Evolutionary conservation across 1,140 invertebrate species (phyloP).

Genomic region (Helicoverpa armigera): DNA sequence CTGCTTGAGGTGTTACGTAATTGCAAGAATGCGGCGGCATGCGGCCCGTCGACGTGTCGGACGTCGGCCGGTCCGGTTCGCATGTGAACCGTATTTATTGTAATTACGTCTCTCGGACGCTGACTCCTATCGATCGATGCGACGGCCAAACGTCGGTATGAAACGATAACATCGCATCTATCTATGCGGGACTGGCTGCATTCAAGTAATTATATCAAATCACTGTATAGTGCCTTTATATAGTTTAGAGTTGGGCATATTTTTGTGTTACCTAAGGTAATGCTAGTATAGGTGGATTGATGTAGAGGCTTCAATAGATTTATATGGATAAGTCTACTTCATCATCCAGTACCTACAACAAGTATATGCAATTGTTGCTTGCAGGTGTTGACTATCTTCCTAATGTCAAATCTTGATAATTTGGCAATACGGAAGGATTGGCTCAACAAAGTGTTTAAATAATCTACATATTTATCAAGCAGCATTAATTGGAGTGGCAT

Average conservation of each 20-base stretch:
- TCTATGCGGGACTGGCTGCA: slow-evolving; percentile 49
- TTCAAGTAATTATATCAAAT: slow-evolving; percentile 39
- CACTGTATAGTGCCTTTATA: background rate
- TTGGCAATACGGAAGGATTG: background rate
- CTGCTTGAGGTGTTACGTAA: slow-evolving; percentile 63
- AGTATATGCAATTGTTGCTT: too few relatives aligned
- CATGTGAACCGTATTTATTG: slow-evolving; percentile 77
- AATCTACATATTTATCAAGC: slow-evolving; percentile 58
- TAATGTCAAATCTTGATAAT: background rate
- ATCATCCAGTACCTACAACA: too few relatives aligned
- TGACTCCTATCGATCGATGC: slow-evolving; percentile 58
- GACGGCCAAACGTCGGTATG: slow-evolving; percentile 56
- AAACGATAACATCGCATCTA: slow-evolving; percentile 57
- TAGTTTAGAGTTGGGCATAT: too few relatives aligned
- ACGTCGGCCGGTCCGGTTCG: slow-evolving; percentile 64
- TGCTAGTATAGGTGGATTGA: too few relatives aligned
- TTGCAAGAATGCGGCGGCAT: slow-evolving; percentile 65
- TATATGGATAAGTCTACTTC: too few relatives aligned
- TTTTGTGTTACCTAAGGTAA: too few relatives aligned
- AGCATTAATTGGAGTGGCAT: slow-evolving; percentile 71
- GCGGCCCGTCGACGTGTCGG: slow-evolving; percentile 57
- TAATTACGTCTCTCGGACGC: slow-evolving; percentile 72
- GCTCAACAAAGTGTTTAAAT: slow-evolving; percentile 6
- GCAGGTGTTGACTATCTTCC: too few relatives aligned
- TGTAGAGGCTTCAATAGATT: too few relatives aligned